Percentiles rank a stretch among this genome's conserved stretches.
These are phyloP conservation scores for Ceramica pisi DNA, from an alignment of 2,888 invertebrate genomes.

Conservation along the genomic window DNA sequence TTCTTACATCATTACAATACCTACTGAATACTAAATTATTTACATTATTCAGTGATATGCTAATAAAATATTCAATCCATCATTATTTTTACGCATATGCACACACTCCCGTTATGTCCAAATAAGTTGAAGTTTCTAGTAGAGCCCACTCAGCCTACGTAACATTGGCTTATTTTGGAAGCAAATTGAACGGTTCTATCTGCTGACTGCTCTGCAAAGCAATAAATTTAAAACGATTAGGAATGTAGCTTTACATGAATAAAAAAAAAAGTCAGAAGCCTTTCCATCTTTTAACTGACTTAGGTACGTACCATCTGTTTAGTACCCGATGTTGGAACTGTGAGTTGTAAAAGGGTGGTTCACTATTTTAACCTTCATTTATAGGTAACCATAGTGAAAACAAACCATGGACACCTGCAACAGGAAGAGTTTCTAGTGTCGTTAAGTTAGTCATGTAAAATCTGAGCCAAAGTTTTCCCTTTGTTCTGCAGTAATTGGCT, in stretches of 20 bases:
- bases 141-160: neutral
- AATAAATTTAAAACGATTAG: neutral
- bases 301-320: too few species aligned
- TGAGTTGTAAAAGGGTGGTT: too few species aligned
- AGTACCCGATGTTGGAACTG: neutral
- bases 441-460: conserved; percentile 35
- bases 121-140: conserved; percentile 11
- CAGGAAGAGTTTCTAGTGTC: conserved; percentile 7
- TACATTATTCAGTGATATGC: conserved; percentile 57
- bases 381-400: neutral
- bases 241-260: neutral
- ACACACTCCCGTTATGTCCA: conserved; percentile 11
- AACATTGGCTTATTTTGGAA: neutral
- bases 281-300: neutral
- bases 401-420: conserved; percentile 10
- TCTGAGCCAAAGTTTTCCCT: conserved; percentile 31
- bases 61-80: conserved; percentile 40
- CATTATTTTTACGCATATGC: conserved; percentile 29
- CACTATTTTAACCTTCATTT: neutral
- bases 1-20: conserved; percentile 68
- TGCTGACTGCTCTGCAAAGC: neutral
- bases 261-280: neutral
- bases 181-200: neutral
- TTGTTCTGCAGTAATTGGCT: conserved; percentile 45
- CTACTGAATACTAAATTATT: conserved; percentile 51